Conservation (phyloP, 2,888 invertebrate genomes). For the Drosophila demipolita region DNA sequence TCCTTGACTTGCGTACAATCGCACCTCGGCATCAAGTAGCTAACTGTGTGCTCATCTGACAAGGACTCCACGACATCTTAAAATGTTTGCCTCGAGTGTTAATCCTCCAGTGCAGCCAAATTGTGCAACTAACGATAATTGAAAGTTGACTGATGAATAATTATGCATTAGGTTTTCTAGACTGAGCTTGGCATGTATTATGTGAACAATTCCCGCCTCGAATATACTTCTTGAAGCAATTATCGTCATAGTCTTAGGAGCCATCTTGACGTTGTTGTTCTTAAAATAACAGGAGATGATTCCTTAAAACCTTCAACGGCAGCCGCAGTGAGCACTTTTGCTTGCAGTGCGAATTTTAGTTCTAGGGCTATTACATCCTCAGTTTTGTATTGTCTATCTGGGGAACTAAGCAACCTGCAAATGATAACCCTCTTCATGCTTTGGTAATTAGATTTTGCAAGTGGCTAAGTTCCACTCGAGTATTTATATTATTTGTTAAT, state of each 20-base stretch:
- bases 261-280: neutral
- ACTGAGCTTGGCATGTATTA: neutral
- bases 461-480: neutral
- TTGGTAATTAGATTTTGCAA: neutral
- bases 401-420: neutral
- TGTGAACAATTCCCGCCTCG: neutral
- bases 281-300: neutral
- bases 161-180: neutral
- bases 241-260: neutral
- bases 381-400: neutral
- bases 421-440: neutral
- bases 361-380: neutral
- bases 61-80: neutral
- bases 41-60: neutral
- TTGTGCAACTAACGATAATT: neutral
- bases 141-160: neutral
- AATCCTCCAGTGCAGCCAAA: neutral
- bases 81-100: neutral
- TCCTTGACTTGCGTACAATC: slow-evolving; percentile 73
- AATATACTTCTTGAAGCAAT: neutral
- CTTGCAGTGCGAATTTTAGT: neutral
- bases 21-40: slow-evolving; percentile 75
- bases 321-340: neutral
- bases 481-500: neutral
- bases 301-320: neutral